Base-by-base conservation (phyloP, 2,888 invertebrate species). In the Crepidodera aurea region DNA sequence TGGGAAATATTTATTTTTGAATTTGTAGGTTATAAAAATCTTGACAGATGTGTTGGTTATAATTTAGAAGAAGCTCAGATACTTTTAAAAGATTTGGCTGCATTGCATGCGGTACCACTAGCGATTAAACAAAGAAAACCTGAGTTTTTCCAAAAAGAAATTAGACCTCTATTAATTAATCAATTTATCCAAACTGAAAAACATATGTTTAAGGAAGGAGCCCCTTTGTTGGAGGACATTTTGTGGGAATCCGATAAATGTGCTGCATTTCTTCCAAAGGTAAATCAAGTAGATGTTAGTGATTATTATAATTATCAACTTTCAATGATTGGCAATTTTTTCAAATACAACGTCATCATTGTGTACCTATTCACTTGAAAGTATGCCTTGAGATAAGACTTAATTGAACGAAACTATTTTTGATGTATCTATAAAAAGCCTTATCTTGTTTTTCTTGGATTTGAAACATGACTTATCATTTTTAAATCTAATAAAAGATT, bases 41-140 rank as follows among this genome's bases (percentile, higher is more conserved):
- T 79, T 0, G 76, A 83, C 40, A 80, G 85, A 19, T 69, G 71
- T 25, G 64, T 70, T 54, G 81, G 84, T 56, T 80, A 83, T 44
- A 82, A 85, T 71, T 68, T 83, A 32, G 75, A 77, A 0, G 83
- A 84, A 51, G 77, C 82, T 0, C 76, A 74, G 46, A 37, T 83
- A 1, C 76, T 83, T 1, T 66, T 85, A 1, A 73, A 77, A 29
- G 73, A 81, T 12, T 66, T 85, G 66, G 85, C 85, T 0, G 77
- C 79, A 59, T 84, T 83, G 64, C 86, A 86, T 69, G 83, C 84
- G 0, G 73, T 84, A 15, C 82, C 84, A 1, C 77, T 86, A 6
- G 85, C 83, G 0, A 72, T 83, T 55, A 83, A 84, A 44, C 56
- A 79, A 0, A 79, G 76, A 56, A 76, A 81, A 42, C 80, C 82